phyloP scores from a whole-genome alignment of 2,888 invertebrate genomes.

The Apantesis nais region DNA sequence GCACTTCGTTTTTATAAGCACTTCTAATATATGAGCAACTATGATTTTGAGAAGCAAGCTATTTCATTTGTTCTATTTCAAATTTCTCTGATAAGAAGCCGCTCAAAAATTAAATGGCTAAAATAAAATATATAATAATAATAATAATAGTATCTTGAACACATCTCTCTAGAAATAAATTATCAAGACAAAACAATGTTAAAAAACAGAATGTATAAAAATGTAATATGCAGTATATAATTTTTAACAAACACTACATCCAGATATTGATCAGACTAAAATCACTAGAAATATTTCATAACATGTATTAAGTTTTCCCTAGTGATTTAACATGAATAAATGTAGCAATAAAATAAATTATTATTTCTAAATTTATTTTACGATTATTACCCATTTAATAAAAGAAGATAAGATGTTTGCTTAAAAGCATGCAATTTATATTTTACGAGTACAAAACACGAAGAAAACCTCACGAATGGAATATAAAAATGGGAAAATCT shows the following conservation, averaged over 20 bases:
- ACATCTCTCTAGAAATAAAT: too few relatives aligned
- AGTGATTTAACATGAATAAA: too few relatives aligned
- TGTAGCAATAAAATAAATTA: background rate
- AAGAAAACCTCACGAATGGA: constrained; percentile 2
- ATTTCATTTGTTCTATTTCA: background rate
- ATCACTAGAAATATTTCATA: background rate
- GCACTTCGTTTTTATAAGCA: constrained; percentile 6
- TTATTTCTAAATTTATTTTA: background rate
- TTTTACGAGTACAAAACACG: background rate
- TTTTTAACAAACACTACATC: too few relatives aligned
- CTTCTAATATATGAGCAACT: constrained; percentile 1
- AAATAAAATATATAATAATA: too few relatives aligned
- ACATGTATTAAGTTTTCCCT: background rate
- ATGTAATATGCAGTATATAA: background rate
- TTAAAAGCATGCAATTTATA: constrained; percentile 4
- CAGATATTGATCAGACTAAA: too few relatives aligned
- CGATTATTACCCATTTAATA: background rate
- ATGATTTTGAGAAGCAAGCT: background rate
- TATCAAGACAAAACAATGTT: too few relatives aligned
- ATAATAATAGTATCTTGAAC: too few relatives aligned
- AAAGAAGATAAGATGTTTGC: background rate
- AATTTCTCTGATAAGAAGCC: too few relatives aligned
- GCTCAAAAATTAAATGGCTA: too few relatives aligned
- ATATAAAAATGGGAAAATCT: constrained; percentile 17
- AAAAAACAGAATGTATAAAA: too few relatives aligned